Conservation (phyloP, 2,113 vertebrate genomes). For the Sprattus sprattus region DNA sequence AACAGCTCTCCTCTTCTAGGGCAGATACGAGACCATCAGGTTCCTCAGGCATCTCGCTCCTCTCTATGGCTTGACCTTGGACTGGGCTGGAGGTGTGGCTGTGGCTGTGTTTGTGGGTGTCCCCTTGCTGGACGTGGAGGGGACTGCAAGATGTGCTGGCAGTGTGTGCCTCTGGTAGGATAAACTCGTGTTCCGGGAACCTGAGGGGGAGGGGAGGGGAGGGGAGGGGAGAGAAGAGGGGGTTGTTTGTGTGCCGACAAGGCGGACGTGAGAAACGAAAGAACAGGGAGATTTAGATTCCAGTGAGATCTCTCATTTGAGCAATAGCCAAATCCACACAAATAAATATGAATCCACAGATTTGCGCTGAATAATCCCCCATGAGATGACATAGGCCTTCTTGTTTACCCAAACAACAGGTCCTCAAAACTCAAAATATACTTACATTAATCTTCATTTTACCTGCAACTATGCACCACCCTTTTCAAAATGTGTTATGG, state of each 20-base stretch:
- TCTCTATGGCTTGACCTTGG: not conserved
- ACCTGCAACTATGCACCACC: not conserved
- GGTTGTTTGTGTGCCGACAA: not conserved
- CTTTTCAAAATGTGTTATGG: not conserved
- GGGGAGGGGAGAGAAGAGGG: not conserved
- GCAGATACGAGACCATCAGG: not conserved
- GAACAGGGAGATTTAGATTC: not conserved
- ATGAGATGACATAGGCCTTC: not conserved
- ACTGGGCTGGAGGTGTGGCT: not conserved
- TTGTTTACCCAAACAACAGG: not conserved
- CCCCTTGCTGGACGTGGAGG: not conserved
- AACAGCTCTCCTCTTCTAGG: not conserved
- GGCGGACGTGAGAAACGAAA: not conserved
- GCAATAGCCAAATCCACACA: not conserved
- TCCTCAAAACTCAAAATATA: not conserved
- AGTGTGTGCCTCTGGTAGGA: not conserved
- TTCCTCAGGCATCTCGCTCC: not conserved
- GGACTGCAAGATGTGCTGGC: constrained; percentile 8
- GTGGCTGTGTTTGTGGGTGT: not conserved
- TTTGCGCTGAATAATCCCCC: not conserved
- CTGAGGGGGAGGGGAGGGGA: not conserved
- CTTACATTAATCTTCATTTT: not conserved
- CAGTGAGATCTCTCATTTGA: constrained; percentile 6
- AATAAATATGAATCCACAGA: not conserved
- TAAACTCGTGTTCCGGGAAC: not conserved